Base-by-base conservation (phyloP, 2,797 vertebrate species). In the Gallinago solitaria region DNA sequence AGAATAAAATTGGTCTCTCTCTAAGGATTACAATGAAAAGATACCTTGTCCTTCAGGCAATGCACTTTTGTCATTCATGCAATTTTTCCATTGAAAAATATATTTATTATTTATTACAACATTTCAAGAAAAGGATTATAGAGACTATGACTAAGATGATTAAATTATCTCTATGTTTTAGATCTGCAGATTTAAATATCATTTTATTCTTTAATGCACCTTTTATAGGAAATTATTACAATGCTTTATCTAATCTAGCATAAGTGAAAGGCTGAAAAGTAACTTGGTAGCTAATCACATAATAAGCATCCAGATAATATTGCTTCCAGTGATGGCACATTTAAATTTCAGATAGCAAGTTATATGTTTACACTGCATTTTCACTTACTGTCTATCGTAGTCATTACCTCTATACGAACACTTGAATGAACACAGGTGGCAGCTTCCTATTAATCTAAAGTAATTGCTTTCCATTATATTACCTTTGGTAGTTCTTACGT, bases 211-310 rank as follows among this genome's bases (percentile, higher is more conserved):
- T 93, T 84, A 81, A 87, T 60, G 11, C 6, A 41, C 4, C 10
- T 85, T 84, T 47, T 68, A 68, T 51, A 67, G 21, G n/a, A 87
- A 85, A 43, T 70, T 41, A 53, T 60, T 82, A 8, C 28, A 74
- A 19, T 12, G 2, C 23, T 82, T 93, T 78, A 53, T 76, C 30
- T 68, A 33, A 64, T 69, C 41, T 87, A 76, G 50, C 50, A 1
- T 35, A 69, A 77, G 25, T 63, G n/a, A 94, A 93, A 93, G n/a
- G 11, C 67, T 87, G 63, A 79, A 78, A 90, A 94, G 47, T 82
- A 89, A 67, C 68, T 10, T 87, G 27, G 2, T 21, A 69, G 35
- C 18, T 89, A 89, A 61, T 84, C 18, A 56, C 16, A 45, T 47
- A 50, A 63, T 71, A 83, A 83, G 13, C 24, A 45, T 70, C 12